Percentiles rank a stretch among this genome's conserved stretches.
These are phyloP conservation scores for Anisognathus igniventris DNA, from an alignment of 2,797 vertebrate species.

Conservation along the genomic window DNA sequence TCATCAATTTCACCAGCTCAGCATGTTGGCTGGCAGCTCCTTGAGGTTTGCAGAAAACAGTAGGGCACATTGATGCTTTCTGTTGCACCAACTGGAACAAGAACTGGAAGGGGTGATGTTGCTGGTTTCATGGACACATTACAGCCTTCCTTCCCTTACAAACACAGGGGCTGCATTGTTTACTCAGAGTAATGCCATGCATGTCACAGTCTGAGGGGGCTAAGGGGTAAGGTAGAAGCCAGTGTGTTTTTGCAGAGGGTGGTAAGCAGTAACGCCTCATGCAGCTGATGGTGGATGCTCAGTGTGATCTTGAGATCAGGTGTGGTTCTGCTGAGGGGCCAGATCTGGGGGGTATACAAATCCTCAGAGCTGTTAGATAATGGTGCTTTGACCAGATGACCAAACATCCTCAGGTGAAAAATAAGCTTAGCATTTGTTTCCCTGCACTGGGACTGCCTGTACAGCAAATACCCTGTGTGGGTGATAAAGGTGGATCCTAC, in stretches of 20 bases:
- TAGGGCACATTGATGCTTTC: background rate
- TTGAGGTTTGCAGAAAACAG: background rate
- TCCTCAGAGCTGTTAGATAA: background rate
- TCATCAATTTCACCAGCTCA: constrained; percentile 52
- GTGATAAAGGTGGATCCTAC: background rate
- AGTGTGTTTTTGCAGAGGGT: background rate
- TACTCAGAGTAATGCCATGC: background rate
- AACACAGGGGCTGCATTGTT: background rate
- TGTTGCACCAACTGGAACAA: background rate
- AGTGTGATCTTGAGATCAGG: background rate
- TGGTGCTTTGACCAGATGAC: background rate
- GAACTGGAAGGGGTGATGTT: background rate
- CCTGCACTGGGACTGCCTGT: background rate
- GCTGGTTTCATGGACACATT: background rate
- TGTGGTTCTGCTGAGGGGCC: background rate
- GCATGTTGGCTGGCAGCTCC: constrained; percentile 21
- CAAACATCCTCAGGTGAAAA: background rate
- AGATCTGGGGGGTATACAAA: background rate
- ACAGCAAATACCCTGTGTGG: background rate
- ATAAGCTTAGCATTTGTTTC: background rate
- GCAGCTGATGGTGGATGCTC: background rate
- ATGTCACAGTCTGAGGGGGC: rapidly evolving
- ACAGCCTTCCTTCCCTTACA: background rate
- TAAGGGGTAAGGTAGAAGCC: background rate
- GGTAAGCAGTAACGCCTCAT: background rate